A percentile compares a stretch with the other conserved stretches of the same genome.
These are phyloP conservation scores for Rana temporaria DNA, from an alignment of 2,113 vertebrate genomes.

Conservation along the genomic window DNA sequence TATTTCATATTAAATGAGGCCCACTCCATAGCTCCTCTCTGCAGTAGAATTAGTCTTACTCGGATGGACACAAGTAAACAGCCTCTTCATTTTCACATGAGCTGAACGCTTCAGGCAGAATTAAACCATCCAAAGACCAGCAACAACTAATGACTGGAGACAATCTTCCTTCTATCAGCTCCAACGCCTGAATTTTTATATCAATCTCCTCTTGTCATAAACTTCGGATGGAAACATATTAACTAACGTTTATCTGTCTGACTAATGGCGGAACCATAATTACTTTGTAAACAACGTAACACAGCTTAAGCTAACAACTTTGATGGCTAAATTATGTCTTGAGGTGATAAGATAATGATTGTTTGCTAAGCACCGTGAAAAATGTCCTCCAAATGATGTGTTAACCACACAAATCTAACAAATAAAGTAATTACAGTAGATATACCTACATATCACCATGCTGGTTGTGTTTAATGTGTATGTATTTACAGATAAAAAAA, in stretches of 20 bases:
- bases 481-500: neutral
- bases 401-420: slow-evolving; percentile 4
- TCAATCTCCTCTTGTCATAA: slow-evolving; percentile 26
- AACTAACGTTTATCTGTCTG: slow-evolving; percentile 9
- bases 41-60: slow-evolving; percentile 22
- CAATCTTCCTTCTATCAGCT: neutral
- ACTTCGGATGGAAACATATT: slow-evolving; percentile 24
- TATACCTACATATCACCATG: neutral
- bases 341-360: slow-evolving; percentile 40
- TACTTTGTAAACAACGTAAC: slow-evolving; percentile 25
- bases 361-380: slow-evolving; percentile 15
- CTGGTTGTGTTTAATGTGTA: neutral
- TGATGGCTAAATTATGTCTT: slow-evolving; percentile 38
- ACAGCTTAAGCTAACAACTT: slow-evolving; percentile 25
- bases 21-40: neutral
- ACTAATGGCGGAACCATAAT: slow-evolving; percentile 17
- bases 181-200: slow-evolving; percentile 28
- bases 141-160: slow-evolving; percentile 12
- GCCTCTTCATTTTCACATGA: slow-evolving; percentile 21
- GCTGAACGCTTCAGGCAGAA: neutral
- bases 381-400: slow-evolving; percentile 10
- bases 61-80: slow-evolving; percentile 23
- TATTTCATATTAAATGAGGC: neutral
- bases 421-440: neutral
- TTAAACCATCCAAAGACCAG: slow-evolving; percentile 9